Percentiles rank a stretch among this genome's conserved stretches.
phyloP scores from a whole-genome alignment of 2,113 vertebrate species.

The Pomatorhinus ruficollis region DNA sequence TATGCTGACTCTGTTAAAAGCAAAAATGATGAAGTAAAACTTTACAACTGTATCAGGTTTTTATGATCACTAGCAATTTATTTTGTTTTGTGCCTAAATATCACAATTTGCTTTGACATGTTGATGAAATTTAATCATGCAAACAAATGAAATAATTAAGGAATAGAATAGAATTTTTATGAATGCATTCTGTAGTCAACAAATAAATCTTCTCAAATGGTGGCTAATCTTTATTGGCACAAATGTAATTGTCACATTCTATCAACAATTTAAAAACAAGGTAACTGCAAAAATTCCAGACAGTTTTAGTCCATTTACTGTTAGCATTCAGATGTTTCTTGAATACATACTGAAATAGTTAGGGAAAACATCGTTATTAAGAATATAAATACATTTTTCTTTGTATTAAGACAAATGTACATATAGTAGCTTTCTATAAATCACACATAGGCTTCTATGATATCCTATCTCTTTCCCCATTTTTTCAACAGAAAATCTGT shows the following conservation, averaged over 20 bases:
- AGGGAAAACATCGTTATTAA: not conserved
- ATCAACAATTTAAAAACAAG: not conserved
- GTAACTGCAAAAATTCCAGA: not conserved
- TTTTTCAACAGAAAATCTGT: not conserved
- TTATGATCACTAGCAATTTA: not conserved
- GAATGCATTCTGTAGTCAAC: not conserved
- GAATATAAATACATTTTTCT: not conserved
- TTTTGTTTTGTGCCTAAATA: not conserved
- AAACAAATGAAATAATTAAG: not conserved
- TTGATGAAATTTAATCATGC: not conserved
- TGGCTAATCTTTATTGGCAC: not conserved
- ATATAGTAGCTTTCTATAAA: not conserved
- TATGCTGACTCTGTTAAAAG: not conserved
- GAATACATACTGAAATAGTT: not conserved
- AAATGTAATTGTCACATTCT: not conserved
- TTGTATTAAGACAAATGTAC: not conserved
- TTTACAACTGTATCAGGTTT: not conserved
- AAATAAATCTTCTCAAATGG: not conserved
- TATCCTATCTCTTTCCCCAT: not conserved
- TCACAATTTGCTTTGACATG: not conserved
- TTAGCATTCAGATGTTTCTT: not conserved
- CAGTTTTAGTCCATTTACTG: not conserved
- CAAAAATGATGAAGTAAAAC: slow-evolving; percentile 2
- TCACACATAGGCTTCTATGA: not conserved
- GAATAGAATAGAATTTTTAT: not conserved